Conservation (phyloP, 2,888 invertebrate genomes). For the Mellilla xanthometata region DNA sequence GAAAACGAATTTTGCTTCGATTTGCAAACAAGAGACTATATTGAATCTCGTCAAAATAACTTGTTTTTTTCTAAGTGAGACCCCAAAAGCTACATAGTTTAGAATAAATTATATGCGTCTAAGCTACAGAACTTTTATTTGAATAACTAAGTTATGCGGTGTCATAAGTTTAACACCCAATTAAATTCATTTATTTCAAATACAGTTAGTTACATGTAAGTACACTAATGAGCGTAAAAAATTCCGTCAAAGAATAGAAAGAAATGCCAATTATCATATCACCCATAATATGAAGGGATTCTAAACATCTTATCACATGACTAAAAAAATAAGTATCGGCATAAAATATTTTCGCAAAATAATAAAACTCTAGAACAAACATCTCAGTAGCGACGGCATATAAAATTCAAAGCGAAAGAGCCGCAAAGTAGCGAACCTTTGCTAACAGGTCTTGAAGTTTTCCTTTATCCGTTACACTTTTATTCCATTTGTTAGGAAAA, state of each 20-base stretch:
- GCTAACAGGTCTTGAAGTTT: slow-evolving; percentile 56
- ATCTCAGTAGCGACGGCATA: slow-evolving; percentile 40
- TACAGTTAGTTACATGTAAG: too few species aligned
- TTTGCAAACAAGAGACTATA: too few species aligned
- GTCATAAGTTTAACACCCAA: slow-evolving; percentile 26
- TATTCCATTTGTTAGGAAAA: slow-evolving; percentile 58
- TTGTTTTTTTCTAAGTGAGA: too few species aligned
- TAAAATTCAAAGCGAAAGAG: slow-evolving; percentile 56
- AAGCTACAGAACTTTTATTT: slow-evolving; percentile 16
- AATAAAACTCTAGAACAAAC: slow-evolving; percentile 35
- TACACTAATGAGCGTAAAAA: too few species aligned
- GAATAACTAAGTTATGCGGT: slow-evolving; percentile 17
- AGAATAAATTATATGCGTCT: too few species aligned
- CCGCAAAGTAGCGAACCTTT: slow-evolving; percentile 57
- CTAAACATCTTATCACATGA: slow-evolving; percentile 33
- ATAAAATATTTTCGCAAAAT: slow-evolving; percentile 34
- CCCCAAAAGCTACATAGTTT: too few species aligned
- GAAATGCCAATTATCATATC: slow-evolving; percentile 16
- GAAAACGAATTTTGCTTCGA: too few species aligned
- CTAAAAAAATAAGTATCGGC: slow-evolving; percentile 30
- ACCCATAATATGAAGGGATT: slow-evolving; percentile 26
- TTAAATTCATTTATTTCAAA: too few species aligned
- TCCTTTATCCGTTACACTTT: slow-evolving; percentile 55
- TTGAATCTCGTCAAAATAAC: too few species aligned
- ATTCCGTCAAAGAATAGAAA: slow-evolving; percentile 23